Evolutionary conservation across 2,888 invertebrate genomes (phyloP).

Genomic region (Ditylenchus weischeri): DNA sequence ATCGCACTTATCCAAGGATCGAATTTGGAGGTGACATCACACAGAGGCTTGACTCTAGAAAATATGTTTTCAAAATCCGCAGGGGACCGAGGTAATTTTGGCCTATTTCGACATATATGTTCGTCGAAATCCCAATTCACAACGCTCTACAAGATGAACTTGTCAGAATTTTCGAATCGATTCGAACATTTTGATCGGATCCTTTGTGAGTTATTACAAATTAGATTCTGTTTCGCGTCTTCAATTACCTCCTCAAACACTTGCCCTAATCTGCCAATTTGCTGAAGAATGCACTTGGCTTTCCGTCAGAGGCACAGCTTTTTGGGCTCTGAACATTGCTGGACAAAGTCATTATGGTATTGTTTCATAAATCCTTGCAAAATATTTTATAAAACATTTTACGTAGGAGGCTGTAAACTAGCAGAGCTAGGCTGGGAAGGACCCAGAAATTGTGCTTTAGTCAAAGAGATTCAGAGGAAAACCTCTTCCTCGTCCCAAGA

Average conservation of each 20-base stretch:
- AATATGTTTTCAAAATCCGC: no score
- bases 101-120: no score
- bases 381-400: background rate
- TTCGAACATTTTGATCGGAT: no score
- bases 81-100: no score
- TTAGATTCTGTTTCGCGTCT: background rate
- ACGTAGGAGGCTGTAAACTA: background rate
- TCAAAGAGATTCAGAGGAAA: background rate
- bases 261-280: conserved; percentile 35
- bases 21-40: no score
- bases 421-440: conserved; percentile 1
- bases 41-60: no score
- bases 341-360: conserved; percentile 14
- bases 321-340: conserved; percentile 51
- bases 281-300: conserved; percentile 48
- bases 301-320: conserved; percentile 51
- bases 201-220: background rate
- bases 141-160: no score
- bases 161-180: no score
- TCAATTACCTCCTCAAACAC: conserved; percentile 30
- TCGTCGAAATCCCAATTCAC: no score
- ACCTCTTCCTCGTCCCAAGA: background rate
- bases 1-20: no score
- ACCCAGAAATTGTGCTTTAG: background rate
- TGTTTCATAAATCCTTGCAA: background rate